Base-by-base conservation (phyloP, 2,113 vertebrate genomes). In the Typhlomys cinereus region DNA sequence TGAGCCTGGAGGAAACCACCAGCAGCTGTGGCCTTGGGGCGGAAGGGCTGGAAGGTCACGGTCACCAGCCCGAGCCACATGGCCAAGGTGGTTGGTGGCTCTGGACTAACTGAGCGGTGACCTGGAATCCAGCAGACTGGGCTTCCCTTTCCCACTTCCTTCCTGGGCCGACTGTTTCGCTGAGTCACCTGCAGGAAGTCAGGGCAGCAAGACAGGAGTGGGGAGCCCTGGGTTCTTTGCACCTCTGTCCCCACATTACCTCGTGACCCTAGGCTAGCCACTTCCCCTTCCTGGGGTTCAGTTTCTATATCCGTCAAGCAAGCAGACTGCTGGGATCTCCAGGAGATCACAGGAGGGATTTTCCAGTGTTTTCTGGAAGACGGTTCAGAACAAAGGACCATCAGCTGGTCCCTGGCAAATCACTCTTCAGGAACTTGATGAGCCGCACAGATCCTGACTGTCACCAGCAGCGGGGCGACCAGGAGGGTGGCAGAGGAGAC, bases 81-180 rank as follows among this genome's bases (percentile, higher is more conserved):
- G 85, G 91, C 91, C 96, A 92, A 94, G 93, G 94, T 95, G 87
- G 91, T 83, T 93, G 86, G 94, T 96, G 96, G 96, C 92, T 96
- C 85, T 93, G 89, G 80, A 93, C 71, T 70, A 17, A 84, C 71
- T 46, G 46, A 92, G 80, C 29, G 81, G 87, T 94, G 94, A 95
- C 95, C 96, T 96, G 93, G 96, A 95, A 93, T 93, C 75, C 85
- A 91, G 94, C 67, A 64, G 89, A 91, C 89, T 92, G 93, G 96
- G 96, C 93, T 96, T 97, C 93, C 96, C 96, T 96, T 83, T 92
- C 95, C 96, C 95, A 92, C 95, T 97, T 96, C 96, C 96, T 97
- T 96, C 96, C 96, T 89, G 80, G n/a, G 67, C 89, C 2, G 83
- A 69, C 93, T 70, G 50, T 89, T 86, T 70, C 7, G 61, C 93